Evolutionary conservation across 2,113 vertebrate species (phyloP), one percentile per base, ranked within the genome.

Genomic region (Notechis scutatus): DNA sequence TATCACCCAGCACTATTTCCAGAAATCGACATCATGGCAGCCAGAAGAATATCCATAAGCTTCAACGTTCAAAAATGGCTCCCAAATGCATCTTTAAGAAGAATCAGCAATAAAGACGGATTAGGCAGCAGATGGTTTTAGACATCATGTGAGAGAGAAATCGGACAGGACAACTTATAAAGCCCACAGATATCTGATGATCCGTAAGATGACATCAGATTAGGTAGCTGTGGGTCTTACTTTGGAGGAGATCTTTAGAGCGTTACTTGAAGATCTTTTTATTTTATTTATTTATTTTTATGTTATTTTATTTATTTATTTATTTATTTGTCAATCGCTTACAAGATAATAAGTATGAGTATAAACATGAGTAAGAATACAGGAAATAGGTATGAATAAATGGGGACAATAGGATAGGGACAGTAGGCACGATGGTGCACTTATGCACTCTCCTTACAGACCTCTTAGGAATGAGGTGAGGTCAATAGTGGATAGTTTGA

Each of bases 1-100:
- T 64, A 94, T 61, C 91, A 85, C 91, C 85, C 90, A n/a, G 1
- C 6, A 0, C 15, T 10, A 9, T 92, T 92, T 91, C 85, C 90
- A 95, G 92, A 93, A 29, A 94, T 18, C 54, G 81, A 88, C 8
- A 0, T 90, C 39, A 45, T 20, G 93, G 95, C 94, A 95, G 74
- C 23, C 85, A 74, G 92, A 91, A 64, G 90, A 90, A n/a, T 42
- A 87, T 92, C 91, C 85, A n/a, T 1, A 12, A 92, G 39, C 15
- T 7, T 90, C 91, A 47, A 91, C 34, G 92, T 23, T 26, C 9
- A 1, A 39, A 85, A 34, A 24, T n/a, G 85, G 15, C 59, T 61
- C 86, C 92, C 0, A 0, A 94, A 61, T 50, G 45, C 89, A 4
- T 1, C n/a, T 90, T 91, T 91, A 91, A 89, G 90, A 11, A 95